These are phyloP conservation scores for Hypomesus transpacificus DNA, from an alignment of 2,113 vertebrate genomes.

Conservation along the genomic window DNA sequence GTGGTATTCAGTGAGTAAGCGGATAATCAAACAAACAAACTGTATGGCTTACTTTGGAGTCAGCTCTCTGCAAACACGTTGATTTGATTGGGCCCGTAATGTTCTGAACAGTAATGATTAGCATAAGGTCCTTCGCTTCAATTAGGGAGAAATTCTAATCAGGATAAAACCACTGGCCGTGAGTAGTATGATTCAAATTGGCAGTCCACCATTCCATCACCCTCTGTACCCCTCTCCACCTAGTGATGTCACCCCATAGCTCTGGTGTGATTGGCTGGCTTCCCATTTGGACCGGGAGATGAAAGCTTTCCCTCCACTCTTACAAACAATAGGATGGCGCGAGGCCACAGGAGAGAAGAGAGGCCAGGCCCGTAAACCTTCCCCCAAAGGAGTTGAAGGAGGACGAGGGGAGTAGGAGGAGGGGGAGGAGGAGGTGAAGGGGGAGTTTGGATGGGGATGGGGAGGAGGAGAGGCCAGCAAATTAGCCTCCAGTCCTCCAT, in stretches of 20 bases:
- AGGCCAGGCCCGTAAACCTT: constrained; percentile 35
- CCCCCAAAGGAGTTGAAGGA: no score
- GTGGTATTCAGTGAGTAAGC: background rate
- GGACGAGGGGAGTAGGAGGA: no score
- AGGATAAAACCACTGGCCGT: no score
- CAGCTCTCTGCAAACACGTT: background rate
- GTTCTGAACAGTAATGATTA: background rate
- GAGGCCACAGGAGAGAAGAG: constrained; percentile 43
- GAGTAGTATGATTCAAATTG: background rate
- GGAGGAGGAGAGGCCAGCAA: constrained; percentile 2
- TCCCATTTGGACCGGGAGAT: constrained; percentile 31
- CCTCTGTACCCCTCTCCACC: constrained; percentile 4
- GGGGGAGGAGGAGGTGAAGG: no score
- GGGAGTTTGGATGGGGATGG: no score
- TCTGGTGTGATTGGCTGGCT: constrained; percentile 30
- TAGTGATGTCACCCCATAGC: constrained; percentile 25
- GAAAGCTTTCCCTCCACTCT: constrained; percentile 38
- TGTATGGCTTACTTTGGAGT: background rate
- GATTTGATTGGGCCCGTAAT: background rate
- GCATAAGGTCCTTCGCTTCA: background rate
- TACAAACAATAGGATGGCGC: constrained; percentile 43
- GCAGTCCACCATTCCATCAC: constrained; percentile 14
- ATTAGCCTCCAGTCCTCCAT: constrained; percentile 21
- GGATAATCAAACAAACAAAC: background rate
- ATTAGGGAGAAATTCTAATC: background rate